Percentiles rank a stretch among this genome's conserved stretches.
These are phyloP conservation scores for Danio aesculapii DNA, from an alignment of 2,797 vertebrate species.

Conservation along the genomic window DNA sequence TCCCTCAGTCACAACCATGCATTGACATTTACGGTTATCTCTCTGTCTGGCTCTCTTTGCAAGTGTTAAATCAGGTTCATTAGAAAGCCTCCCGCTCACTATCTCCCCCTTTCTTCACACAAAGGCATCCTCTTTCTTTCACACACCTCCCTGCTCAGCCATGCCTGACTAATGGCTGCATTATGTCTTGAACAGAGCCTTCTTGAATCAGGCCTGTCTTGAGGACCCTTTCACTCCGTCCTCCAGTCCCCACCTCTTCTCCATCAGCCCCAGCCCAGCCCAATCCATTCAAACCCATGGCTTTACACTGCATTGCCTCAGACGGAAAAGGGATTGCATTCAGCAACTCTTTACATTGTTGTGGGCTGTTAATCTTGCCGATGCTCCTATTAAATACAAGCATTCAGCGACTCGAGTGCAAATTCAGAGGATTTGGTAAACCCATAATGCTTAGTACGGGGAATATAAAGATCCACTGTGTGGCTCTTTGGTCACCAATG, in stretches of 20 bases:
- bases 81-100: background rate
- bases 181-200: conserved; percentile 34
- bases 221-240: conserved; percentile 38
- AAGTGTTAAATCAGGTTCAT: conserved; percentile 1
- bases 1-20: conserved; percentile 9
- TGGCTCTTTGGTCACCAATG: conserved; percentile 32
- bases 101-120: conserved; percentile 19
- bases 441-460: conserved; percentile 55
- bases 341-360: conserved; percentile 70
- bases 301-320: conserved; percentile 78
- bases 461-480: conserved; percentile 56
- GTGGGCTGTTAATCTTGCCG: conserved; percentile 74
- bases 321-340: conserved; percentile 71
- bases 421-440: conserved; percentile 67
- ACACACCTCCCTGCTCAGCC: background rate
- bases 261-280: conserved; percentile 41
- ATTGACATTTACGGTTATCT: background rate
- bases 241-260: conserved; percentile 28
- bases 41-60: background rate
- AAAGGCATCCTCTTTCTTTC: conserved; percentile 36
- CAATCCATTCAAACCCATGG: conserved; percentile 62
- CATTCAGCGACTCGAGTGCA: conserved; percentile 62
- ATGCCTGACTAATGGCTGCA: conserved; percentile 46
- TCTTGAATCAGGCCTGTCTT: conserved; percentile 53
- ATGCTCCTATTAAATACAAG: conserved; percentile 68